Base-by-base conservation (phyloP, 2,113 vertebrate species). In the Notarius lentiginosus region DNA sequence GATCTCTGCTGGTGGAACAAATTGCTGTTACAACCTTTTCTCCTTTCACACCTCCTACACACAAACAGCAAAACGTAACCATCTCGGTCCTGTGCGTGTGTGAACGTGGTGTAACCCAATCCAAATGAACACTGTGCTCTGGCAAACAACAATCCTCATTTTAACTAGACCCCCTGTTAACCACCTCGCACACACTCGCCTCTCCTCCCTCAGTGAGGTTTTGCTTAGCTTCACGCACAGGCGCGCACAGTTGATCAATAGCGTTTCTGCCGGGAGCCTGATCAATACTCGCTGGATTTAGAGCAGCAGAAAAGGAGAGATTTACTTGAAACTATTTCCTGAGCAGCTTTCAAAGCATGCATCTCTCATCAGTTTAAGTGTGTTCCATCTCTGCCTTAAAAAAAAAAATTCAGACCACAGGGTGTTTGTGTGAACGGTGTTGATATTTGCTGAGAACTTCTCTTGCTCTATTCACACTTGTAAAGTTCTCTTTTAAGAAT, bases 211-310 rank as follows among this genome's bases (percentile, higher is more conserved):
- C 84, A 73, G 82, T 73, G 49, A 53, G 87, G 51, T 86, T 84
- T 76, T 65, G 85, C 75, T 82, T 81, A 82, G 63, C 9, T 83
- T 84, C 63, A 9, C 82, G 68, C 88, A 82, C 30, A 56, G 24
- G 24, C 66, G 7, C 77, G 87, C 87, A 84, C 65, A 86, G 18
- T 2, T 90, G 73, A 88, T 91, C 87, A 88, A 82, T 91, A 77
- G 77, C 34, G 75, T 55, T 88, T 82, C 91, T 79, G 82, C 58
- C 77, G 80, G 88, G 82, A 85, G 66, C 60, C 22, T 91, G 89
- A 92, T 93, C 7, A 10, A 24, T 91, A 75, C 65, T 83, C 84
- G n/a, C 68, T 89, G 79, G 76, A 88, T 89, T 91, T 90, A 84
- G 83, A 90, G 79, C 81, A 90, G 81, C 79, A 63, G 47, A 41